These are phyloP conservation scores for Neogobius melanostomus DNA, from an alignment of 2,113 vertebrate genomes.

Conservation along the genomic window DNA sequence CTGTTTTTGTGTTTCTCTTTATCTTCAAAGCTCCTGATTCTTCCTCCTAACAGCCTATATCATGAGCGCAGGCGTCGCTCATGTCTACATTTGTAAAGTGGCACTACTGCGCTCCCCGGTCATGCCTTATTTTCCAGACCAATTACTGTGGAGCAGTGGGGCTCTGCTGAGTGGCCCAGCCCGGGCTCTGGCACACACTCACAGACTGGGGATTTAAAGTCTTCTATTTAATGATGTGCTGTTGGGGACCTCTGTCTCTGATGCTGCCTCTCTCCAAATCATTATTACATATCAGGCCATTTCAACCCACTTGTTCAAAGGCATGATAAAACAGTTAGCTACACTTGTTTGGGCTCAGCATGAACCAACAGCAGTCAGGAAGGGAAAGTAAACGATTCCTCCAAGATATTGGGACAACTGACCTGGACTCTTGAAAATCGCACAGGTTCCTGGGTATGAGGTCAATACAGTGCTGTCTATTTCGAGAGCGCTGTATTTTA, in stretches of 20 bases:
- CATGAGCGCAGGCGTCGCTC: background rate
- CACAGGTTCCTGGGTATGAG: background rate
- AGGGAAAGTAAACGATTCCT: background rate
- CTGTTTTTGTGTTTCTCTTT: background rate
- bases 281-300: constrained; percentile 38
- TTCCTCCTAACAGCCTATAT: constrained; percentile 10
- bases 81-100: constrained; percentile 1
- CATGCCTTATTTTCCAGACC: constrained; percentile 39
- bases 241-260: constrained; percentile 37
- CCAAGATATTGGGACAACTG: background rate
- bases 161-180: constrained; percentile 25
- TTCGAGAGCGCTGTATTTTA: background rate
- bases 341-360: constrained; percentile 7
- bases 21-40: background rate
- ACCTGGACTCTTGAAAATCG: background rate
- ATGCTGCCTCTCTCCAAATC: constrained; percentile 41
- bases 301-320: constrained; percentile 21
- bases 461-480: background rate
- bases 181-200: constrained; percentile 14
- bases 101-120: constrained; percentile 19
- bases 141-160: constrained; percentile 44
- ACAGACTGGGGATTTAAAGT: constrained; percentile 46
- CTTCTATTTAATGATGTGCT: constrained; percentile 58
- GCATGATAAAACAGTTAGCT: constrained; percentile 22
- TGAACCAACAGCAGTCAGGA: constrained; percentile 14